Base-by-base conservation (phyloP, 2,888 invertebrate species). In the Drosophila bunnanda region DNA sequence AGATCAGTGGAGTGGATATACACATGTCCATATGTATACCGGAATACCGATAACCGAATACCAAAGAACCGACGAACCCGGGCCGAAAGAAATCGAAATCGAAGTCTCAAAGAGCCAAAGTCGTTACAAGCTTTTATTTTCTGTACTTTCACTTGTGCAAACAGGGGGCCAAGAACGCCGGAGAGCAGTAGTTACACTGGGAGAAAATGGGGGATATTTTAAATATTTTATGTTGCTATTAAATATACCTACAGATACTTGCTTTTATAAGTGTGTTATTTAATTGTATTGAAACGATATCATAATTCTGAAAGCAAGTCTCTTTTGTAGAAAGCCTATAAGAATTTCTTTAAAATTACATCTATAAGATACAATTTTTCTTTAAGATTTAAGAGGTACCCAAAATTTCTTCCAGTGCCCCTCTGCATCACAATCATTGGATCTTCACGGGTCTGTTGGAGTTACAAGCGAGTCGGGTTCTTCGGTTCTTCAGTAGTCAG, bases 111-210 rank as follows among this genome's bases (percentile, higher is more conserved):
- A 59, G 54, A 59, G 39, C 44, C 55, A 59, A 57, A 67, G 66
- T 61, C 53, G 79, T 87, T 79, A 81, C 75, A 77, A 77, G 77
- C 75, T 69, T 71, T 77, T 34, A 70, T 82, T 36, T 34, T 52
- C 4, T 65, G 69, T 75, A 87, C 86, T 86, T 86, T 86, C 86
- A 86, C 86, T 86, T 86, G 86, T 88, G 77, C 78, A 86, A 86
- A 86, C 76, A 88, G 50, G 58, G 54, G 60, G 52, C 73, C 73
- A 65, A 72, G 72, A 73, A 73, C 70, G 70, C 65, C 65, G 22
- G 38, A 52, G 66, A 48, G 55, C 57, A 65, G 25, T 34, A n/a
- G n/a, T 4, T 64, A 1, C 64, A 65, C 64, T 50, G 64, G 0
- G 10, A 25, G 28, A 65, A 64, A 61, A 22, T 8, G 3, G 38